These are phyloP conservation scores for Garrulus glandarius DNA, from an alignment of 2,797 vertebrate species.

Conservation along the genomic window DNA sequence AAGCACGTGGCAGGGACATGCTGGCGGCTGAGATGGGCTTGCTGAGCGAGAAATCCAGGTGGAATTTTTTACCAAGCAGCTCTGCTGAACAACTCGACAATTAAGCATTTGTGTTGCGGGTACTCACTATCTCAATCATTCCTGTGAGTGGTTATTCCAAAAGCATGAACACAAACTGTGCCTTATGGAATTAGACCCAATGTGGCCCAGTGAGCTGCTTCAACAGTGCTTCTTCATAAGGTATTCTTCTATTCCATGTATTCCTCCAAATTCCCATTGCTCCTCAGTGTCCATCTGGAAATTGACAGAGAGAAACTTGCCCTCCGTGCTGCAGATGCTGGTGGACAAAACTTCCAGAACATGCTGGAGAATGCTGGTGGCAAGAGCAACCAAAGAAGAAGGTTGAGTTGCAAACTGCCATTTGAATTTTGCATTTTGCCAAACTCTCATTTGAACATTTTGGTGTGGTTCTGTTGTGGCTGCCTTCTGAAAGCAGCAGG, in stretches of 20 bases:
- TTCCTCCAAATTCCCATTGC: not conserved
- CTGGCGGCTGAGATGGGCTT: not conserved
- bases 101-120: not conserved
- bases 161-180: not conserved
- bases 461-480: not conserved
- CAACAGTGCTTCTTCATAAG: not conserved
- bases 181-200: not conserved
- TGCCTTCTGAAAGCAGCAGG: not conserved
- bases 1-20: not conserved
- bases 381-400: not conserved
- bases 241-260: not conserved
- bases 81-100: not conserved
- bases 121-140: not conserved
- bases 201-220: not conserved
- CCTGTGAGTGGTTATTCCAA: not conserved
- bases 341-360: not conserved
- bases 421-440: too few species aligned
- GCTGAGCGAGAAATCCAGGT: not conserved
- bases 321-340: rapidly evolving
- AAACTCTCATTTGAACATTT: not conserved
- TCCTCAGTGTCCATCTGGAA: not conserved
- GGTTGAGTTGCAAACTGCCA: not conserved
- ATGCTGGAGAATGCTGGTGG: not conserved
- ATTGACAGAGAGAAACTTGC: not conserved
- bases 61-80: not conserved